Evolutionary conservation across 2,113 vertebrate genomes (phyloP).

Genomic region (Vombatus ursinus): DNA sequence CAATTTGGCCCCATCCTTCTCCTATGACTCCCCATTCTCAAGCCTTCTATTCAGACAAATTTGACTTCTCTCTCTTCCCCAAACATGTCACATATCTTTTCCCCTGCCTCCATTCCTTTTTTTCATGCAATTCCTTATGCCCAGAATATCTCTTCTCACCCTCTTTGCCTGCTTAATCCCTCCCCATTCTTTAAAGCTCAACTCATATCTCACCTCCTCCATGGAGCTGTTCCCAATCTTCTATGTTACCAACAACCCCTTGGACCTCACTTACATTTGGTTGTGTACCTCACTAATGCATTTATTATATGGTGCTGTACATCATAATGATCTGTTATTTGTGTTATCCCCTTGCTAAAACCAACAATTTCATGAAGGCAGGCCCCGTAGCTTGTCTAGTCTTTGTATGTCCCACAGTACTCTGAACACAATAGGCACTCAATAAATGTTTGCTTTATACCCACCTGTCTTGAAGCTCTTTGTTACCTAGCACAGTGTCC

Average conservation of each 20-base stretch:
- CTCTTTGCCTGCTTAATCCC: not conserved
- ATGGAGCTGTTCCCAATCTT: not conserved
- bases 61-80: not conserved
- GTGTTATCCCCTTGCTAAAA: not conserved
- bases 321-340: not conserved
- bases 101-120: not conserved
- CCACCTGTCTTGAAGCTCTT: conserved; percentile 66
- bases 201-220: not conserved
- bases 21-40: not conserved
- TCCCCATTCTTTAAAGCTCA: not conserved
- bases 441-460: not conserved
- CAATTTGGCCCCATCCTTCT: not conserved
- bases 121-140: no score
- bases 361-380: not conserved
- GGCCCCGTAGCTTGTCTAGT: not conserved
- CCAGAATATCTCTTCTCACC: not conserved
- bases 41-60: not conserved
- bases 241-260: not conserved
- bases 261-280: not conserved
- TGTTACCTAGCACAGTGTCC: conserved; percentile 50
- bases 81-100: not conserved
- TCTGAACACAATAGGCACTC: not conserved
- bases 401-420: not conserved
- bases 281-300: not conserved
- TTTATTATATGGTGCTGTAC: not conserved